Conservation (phyloP, 2,888 invertebrate genomes). For the Adela reaumurella region DNA sequence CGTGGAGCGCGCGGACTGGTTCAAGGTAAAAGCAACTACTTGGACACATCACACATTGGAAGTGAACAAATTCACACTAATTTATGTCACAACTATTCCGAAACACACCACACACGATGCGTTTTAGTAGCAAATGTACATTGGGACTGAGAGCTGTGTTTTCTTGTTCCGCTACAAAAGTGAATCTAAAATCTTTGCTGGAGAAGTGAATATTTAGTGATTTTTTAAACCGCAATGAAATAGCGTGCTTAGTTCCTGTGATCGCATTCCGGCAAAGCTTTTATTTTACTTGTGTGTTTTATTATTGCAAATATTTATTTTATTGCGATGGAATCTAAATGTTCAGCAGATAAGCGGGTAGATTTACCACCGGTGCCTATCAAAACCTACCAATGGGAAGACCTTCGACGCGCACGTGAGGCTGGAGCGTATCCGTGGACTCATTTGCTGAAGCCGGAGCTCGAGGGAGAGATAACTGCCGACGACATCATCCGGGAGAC, state of each 20-base stretch:
- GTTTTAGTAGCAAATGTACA: constrained; percentile 47
- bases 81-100: constrained; percentile 51
- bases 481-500: constrained; percentile 47
- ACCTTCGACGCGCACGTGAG: constrained; percentile 64
- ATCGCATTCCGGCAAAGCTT: constrained; percentile 17
- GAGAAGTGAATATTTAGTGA: constrained; percentile 24
- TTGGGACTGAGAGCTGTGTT: constrained; percentile 53
- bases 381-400: constrained; percentile 81
- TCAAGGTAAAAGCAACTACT: constrained; percentile 46
- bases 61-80: constrained; percentile 42
- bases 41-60: constrained; percentile 35
- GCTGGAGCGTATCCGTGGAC: constrained; percentile 81
- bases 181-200: constrained; percentile 32
- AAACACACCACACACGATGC: constrained; percentile 48
- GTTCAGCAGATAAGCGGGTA: constrained; percentile 49
- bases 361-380: constrained; percentile 64
- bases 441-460: constrained; percentile 64
- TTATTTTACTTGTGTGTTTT: constrained; percentile 15
- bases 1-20: constrained; percentile 23
- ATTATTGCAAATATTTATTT: constrained; percentile 16
- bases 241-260: neutral
- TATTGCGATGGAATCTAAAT: constrained; percentile 55
- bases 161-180: constrained; percentile 33
- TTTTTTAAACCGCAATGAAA: constrained; percentile 5
- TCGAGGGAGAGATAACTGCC: constrained; percentile 48